Base-by-base conservation (phyloP, 2,797 vertebrate species). In the Eupleurogrammus muticus region DNA sequence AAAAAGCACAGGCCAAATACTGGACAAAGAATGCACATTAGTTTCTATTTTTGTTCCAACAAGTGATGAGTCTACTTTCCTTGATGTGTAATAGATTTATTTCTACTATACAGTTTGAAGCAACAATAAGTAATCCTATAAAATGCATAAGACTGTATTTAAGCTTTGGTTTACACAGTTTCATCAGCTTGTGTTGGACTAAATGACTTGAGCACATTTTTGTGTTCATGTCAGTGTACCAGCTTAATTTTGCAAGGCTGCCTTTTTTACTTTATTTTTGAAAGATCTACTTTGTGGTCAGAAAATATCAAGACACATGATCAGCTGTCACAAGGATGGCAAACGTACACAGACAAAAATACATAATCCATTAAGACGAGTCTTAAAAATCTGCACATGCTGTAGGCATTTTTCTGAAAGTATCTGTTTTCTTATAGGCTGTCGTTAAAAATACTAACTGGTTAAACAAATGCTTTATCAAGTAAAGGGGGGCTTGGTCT, bases 141-240 rank as follows among this genome's bases (percentile, higher is more conserved):
- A 94, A 94, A 89, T 90, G 89, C 91, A 93, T 91, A 91, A 94
- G 94, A 94, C 94, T 89, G 86, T 83, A 90, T 92, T 80, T 88
- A 94, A 94, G 94, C 96, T 96, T 96, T 98, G 96, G 96, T 96
- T 94, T 93, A 89, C 86, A 88, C 84, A 76, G 82, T 83, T 90
- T 85, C 69, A 77, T 80, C 82, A 88, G 86, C 89, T 84, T 67
- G 74, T 77, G 61, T 79, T 74, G 68, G 73, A 89, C 81, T 83
- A 59, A 65, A 80, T 34, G 20, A 86, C 58, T 64, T 35, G 48
- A 71, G 79, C 46, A 34, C 49, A 66, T 28, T 28, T 28, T 28
- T 87, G 87, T 83, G 78, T 75, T 84, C 65, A 81, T 40, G 71
- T 91, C 84, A 77, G 80, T 80, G 79, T 81, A 58, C 76, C 75